Evolutionary conservation across 2,888 invertebrate genomes (phyloP), one percentile per base, ranked within the genome.

Genomic region (Chironomus tentans): DNA sequence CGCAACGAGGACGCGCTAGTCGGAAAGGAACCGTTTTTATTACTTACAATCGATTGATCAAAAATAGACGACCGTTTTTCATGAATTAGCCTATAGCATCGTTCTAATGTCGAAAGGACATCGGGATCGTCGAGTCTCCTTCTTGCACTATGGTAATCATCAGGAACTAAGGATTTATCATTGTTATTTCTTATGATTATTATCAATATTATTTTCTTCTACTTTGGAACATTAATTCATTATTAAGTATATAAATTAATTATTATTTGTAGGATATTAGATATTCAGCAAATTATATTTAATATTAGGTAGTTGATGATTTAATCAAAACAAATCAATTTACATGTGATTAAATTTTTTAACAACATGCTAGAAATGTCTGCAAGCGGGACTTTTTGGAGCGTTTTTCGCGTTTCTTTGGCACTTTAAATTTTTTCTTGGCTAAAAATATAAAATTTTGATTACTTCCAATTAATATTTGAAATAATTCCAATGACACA

Each of bases 91-190:
- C 87, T 87, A 82, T 88, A 93, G 82, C 93, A 93, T 77, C 92
- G 88, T 79, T 93, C 93, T 81, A 94, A 83, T 10, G 92, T 91
- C 15, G 88, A 87, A 79, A 92, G 82, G 79, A 89, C 88, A 81
- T 92, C 92, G 47, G 88, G 87, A 79, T 89, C 89, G 81, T 89
- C 89, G 81, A 93, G 84, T 79, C 87, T 85, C 78, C 92, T 90
- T 68, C 93, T 88, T 22, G 92, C 90, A 77, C 93, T 92, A 79
- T 89, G 89, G 79, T 84, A 85, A 84, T 93, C 93, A 80, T 90
- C 89, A 78, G 91, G 89, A 81, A 93, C 93, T 93, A 86, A 38
- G 38, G 38, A 38, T 38, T 38, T 38, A 38, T 38, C 10, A 38
- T 38, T 24, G 15, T 28, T 13, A 28, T 28, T 28, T 38, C 38